phyloP scores from a whole-genome alignment of 53 echinoderm and acorn worm genomes.

The Holothuria leucospilota region DNA sequence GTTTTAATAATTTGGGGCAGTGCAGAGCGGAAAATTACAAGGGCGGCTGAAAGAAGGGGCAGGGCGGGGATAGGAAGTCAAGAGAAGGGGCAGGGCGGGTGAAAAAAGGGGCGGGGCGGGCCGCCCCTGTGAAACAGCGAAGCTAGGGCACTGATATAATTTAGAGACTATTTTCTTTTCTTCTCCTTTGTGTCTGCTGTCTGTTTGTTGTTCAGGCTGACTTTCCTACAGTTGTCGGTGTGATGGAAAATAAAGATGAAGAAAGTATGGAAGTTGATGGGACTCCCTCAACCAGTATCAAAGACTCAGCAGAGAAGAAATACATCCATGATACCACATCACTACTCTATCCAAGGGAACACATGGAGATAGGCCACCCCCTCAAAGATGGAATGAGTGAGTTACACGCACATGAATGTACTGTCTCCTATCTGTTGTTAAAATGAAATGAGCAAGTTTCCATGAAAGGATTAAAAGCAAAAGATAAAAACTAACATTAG shows the following conservation, averaged over 20 bases:
- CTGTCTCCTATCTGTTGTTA: no score
- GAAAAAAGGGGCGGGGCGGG: no score
- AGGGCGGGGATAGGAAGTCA: no score
- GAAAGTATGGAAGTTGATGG: constrained; percentile 90
- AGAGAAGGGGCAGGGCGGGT: no score
- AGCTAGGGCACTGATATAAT: not conserved
- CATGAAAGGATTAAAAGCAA: no score
- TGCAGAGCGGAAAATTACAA: no score
- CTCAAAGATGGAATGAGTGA: constrained; percentile 98
- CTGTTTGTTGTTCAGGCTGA: constrained; percentile 66
- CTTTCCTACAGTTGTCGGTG: constrained; percentile 80
- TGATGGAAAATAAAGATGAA: constrained; percentile 79
- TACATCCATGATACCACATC: constrained; percentile 80
- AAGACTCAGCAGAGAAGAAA: constrained; percentile 69
- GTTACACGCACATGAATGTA: not conserved
- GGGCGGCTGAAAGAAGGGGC: no score
- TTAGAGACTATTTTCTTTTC: not conserved
- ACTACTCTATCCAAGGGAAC: constrained; percentile 73
- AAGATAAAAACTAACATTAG: no score
- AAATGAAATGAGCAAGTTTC: no score
- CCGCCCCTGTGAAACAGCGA: no score
- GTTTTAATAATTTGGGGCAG: no score
- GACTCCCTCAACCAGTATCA: constrained; percentile 59
- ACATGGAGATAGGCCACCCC: constrained; percentile 85
- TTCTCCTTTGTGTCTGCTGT: not conserved